Evolutionary conservation across 2,113 vertebrate species (phyloP), one percentile per base, ranked within the genome.

Genomic region (Geococcyx californianus): DNA sequence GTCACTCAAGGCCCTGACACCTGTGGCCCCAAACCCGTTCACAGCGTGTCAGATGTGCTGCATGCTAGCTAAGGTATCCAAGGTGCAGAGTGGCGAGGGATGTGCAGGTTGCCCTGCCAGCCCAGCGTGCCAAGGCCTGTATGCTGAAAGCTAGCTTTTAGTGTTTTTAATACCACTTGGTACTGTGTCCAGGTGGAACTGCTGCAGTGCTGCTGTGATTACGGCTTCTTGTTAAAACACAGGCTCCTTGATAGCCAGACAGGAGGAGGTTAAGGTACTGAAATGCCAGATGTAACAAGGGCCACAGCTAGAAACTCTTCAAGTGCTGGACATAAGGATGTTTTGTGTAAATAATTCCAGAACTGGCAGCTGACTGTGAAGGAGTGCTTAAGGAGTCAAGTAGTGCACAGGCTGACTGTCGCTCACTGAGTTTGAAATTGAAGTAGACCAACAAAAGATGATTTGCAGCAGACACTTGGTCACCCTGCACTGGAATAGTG

Each of bases 1-100:
- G 28, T 31, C 17, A 4, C 21, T 49, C 13, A 5, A 9, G 26
- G 34, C 9, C 12, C 29, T 42, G 79, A 7, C 16, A 16, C 5
- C 11, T 0, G 0, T 21, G 11, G 18, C 31, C 29, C 9, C 9
- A 28, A 7, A 31, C 19, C 1, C 0, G 1, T 4, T 56, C 23
- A 3, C 6, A 0, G 3, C 1, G 0, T 10, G n/a, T 25, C 14
- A 10, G 28, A 4, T 19, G 36, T 19, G 33, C 11, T 31, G 24
- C 4, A 34, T 0, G 11, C 60, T 44, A 23, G 20, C 33, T 23
- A 56, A 42, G 47, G 23, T 7, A 6, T 16, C 28, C 0, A 7
- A n/a, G 55, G 28, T 26, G 47, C 19, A 3, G 49, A 3, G 23
- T 15, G 8, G n/a, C 15, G 11, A 31, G 51, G 13, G 10, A 5